phyloP scores from a whole-genome alignment of 2,113 vertebrate genomes.

The Sakesphorus luctuosus region DNA sequence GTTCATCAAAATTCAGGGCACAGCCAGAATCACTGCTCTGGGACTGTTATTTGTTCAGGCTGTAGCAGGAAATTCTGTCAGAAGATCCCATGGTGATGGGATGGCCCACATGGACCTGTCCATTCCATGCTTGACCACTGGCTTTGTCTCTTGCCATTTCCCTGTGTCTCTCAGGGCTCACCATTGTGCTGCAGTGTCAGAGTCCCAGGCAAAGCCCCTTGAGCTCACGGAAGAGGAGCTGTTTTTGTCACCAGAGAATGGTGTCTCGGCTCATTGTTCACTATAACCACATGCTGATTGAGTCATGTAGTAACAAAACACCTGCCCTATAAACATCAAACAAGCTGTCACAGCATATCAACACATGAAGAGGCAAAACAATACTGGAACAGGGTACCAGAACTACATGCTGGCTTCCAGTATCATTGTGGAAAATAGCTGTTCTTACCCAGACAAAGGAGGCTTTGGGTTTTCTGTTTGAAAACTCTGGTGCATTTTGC shows the following conservation, averaged over 20 bases:
- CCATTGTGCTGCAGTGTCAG: neutral
- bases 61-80: neutral
- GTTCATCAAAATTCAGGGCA: neutral
- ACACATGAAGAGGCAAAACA: neutral
- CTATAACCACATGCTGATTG: neutral
- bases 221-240: neutral
- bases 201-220: neutral
- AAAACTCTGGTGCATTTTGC: neutral
- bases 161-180: rapidly evolving
- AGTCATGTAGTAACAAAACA: neutral
- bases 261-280: neutral
- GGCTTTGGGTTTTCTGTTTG: neutral
- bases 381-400: neutral
- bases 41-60: neutral
- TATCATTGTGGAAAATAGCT: neutral
- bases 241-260: neutral
- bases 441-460: neutral
- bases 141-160: neutral
- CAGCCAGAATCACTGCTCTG: neutral
- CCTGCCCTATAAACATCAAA: neutral
- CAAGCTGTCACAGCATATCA: neutral
- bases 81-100: neutral
- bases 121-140: neutral
- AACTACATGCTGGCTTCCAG: neutral
- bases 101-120: rapidly evolving